A percentile compares a stretch with the other conserved stretches of the same genome.
These are phyloP conservation scores for Kryptopterus vitreolus DNA, from an alignment of 2,797 vertebrate species.

Conservation along the genomic window DNA sequence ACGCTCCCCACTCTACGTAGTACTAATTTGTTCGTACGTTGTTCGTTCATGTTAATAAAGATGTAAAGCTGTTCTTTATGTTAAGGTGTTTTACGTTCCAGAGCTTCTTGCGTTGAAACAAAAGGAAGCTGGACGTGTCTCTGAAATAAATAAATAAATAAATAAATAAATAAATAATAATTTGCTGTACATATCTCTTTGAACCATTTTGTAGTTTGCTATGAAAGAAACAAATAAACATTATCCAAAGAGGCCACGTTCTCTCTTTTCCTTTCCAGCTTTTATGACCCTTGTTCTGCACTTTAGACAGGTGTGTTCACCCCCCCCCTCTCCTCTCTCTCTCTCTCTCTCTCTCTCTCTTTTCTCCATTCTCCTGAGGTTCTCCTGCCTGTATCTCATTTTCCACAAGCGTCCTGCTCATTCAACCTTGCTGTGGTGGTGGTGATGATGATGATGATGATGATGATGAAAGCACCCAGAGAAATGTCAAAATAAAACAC, in stretches of 20 bases:
- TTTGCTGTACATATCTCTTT: background rate
- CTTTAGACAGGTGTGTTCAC: background rate
- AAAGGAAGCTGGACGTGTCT: too few species aligned
- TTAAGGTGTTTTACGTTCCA: too few species aligned
- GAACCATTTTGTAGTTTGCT: background rate
- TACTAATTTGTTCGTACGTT: too few species aligned
- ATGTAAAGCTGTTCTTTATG: too few species aligned
- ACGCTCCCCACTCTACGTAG: too few species aligned
- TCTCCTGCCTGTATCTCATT: background rate
- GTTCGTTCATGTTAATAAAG: too few species aligned
- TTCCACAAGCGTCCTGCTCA: background rate
- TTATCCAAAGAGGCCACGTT: background rate
- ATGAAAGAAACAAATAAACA: background rate
- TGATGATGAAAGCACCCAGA: background rate
- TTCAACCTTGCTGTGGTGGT: background rate
- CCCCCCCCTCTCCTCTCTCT: background rate
- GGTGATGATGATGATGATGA: too few species aligned
- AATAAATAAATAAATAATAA: too few species aligned
- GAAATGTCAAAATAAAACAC: background rate
- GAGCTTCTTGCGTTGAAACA: too few species aligned
- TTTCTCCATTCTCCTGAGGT: background rate
- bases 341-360: background rate
- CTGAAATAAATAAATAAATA: too few species aligned
- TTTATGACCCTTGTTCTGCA: background rate
- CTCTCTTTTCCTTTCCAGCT: too few species aligned